A percentile compares a stretch with the other conserved stretches of the same genome.
Evolutionary conservation across 1,140 invertebrate species (phyloP).

Genomic region (Helicoverpa zea): DNA sequence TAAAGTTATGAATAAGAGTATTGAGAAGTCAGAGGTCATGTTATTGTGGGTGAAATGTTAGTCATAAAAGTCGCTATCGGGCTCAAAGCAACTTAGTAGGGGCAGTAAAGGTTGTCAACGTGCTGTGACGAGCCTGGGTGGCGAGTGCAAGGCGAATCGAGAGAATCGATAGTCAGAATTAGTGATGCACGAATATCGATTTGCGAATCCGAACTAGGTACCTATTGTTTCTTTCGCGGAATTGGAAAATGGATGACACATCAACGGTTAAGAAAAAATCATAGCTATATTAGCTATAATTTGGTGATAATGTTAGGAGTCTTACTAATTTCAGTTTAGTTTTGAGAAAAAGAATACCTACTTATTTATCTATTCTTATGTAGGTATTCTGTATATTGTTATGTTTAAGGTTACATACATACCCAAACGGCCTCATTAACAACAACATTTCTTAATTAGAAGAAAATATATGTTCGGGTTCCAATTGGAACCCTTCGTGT

Average conservation of each 20-base stretch:
- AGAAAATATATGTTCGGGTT: too few species aligned
- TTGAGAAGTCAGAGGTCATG: slow-evolving; percentile 34
- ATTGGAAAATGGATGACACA: neutral
- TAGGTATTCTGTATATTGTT: too few species aligned
- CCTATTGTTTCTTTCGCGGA: neutral
- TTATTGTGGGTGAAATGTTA: slow-evolving; percentile 25
- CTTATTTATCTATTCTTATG: too few species aligned
- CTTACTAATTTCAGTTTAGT: too few species aligned
- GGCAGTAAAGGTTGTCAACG: slow-evolving; percentile 41
- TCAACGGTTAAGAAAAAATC: too few species aligned
- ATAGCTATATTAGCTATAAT: too few species aligned
- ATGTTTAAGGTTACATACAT: too few species aligned
- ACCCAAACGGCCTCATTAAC: too few species aligned
- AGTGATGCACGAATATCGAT: slow-evolving; percentile 1
- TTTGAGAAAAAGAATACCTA: too few species aligned
- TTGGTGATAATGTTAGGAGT: too few species aligned
- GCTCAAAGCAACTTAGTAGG: slow-evolving; percentile 49
- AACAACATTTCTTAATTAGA: too few species aligned
- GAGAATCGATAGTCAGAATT: slow-evolving; percentile 12
- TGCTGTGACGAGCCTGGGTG: slow-evolving; percentile 43
- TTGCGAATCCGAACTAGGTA: neutral
- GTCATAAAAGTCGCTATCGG: slow-evolving; percentile 34
- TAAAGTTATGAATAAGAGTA: neutral
- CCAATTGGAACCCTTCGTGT: too few species aligned
- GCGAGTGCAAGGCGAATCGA: slow-evolving; percentile 13